phyloP scores from a whole-genome alignment of 1,140 invertebrate genomes.

The Drosophila leontia region DNA sequence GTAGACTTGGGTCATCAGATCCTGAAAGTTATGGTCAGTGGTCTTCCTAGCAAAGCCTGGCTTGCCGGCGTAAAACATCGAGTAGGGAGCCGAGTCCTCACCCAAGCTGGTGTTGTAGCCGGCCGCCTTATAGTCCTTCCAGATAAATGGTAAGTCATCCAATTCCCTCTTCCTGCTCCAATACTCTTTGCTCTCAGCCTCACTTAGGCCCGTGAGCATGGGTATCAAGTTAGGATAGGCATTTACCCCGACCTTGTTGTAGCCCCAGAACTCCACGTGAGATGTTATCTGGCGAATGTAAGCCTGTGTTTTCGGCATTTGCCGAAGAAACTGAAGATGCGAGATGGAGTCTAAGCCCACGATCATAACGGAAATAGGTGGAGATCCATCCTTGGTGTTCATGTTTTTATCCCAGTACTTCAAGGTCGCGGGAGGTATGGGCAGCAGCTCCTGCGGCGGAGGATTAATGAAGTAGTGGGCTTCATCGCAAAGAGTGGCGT shows the following conservation, averaged over 20 bases:
- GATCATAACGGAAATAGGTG: constrained; percentile 38
- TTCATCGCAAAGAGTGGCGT: constrained; percentile 16
- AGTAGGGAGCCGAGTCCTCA: constrained; percentile 90
- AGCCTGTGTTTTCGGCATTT: constrained; percentile 23
- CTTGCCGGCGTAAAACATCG: constrained; percentile 91
- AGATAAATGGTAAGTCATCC: constrained; percentile 90
- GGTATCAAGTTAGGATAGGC: constrained; percentile 27
- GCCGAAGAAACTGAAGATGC: constrained; percentile 40
- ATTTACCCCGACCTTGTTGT: constrained; percentile 31
- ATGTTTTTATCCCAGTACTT: neutral
- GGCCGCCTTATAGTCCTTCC: constrained; percentile 89
- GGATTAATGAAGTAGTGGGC: constrained; percentile 36
- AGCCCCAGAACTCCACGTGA: constrained; percentile 54
- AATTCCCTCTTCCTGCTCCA: neutral
- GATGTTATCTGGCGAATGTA: constrained; percentile 19
- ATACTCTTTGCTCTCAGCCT: neutral
- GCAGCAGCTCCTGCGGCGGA: constrained; percentile 1
- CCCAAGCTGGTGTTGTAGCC: constrained; percentile 91
- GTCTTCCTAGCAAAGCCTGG: constrained; percentile 87
- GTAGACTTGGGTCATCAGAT: constrained; percentile 9
- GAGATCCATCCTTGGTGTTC: neutral
- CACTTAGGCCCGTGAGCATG: constrained; percentile 26
- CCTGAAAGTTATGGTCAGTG: constrained; percentile 30
- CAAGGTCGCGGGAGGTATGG: neutral
- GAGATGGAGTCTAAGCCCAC: constrained; percentile 44